Percentiles rank a stretch among this genome's conserved stretches.
These are phyloP conservation scores for Aspidoscelis tigris DNA, from an alignment of 2,113 vertebrate genomes.

Conservation along the genomic window DNA sequence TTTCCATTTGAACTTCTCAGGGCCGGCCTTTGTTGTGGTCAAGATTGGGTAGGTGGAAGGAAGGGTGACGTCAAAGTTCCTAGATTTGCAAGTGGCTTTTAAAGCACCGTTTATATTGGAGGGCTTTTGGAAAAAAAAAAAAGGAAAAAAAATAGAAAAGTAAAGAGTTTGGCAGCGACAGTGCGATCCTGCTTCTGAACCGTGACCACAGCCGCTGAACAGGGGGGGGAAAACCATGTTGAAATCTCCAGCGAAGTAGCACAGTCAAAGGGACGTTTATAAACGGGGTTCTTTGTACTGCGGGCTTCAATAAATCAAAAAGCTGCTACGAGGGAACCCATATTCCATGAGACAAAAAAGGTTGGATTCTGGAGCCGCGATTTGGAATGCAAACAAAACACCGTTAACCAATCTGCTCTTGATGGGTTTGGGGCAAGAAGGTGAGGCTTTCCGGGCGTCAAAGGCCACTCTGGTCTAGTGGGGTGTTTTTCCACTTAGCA, in stretches of 20 bases:
- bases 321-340: neutral
- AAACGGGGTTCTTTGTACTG: conserved; percentile 11
- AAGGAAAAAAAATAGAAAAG: neutral
- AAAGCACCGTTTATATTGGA: conserved; percentile 54
- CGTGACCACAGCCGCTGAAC: conserved; percentile 47
- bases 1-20: conserved; percentile 4
- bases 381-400: neutral
- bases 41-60: conserved; percentile 34
- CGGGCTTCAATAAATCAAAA: neutral
- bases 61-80: conserved; percentile 45
- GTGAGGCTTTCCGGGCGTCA: too few relatives aligned
- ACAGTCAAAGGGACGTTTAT: neutral
- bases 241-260: conserved; percentile 50
- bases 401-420: neutral
- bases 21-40: conserved; percentile 36
- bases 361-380: neutral
- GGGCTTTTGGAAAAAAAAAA: conserved; percentile 35
- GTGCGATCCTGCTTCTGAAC: conserved; percentile 51
- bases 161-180: neutral
- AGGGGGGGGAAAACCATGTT: neutral
- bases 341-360: neutral
- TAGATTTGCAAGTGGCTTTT: conserved; percentile 58
- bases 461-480: too few relatives aligned
- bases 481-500: too few relatives aligned
- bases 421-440: neutral